Evolutionary conservation across 2,888 invertebrate genomes (phyloP).

Genomic region (Pinctada fucata): DNA sequence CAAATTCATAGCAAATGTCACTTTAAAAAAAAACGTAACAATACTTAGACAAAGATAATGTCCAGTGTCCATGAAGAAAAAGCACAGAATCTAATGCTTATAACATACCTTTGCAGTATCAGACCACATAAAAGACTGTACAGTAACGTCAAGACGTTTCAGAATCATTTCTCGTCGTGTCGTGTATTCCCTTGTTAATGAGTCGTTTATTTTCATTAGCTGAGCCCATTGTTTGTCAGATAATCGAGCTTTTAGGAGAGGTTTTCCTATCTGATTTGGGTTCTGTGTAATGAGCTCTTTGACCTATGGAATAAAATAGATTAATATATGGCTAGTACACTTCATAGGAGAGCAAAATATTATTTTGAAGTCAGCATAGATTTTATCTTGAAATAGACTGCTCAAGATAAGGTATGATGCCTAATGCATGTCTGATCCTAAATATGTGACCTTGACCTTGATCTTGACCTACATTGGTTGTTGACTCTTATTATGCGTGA

Average conservation of each 20-base stretch:
- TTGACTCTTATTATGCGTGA: too few relatives aligned
- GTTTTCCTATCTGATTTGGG: conserved; percentile 84
- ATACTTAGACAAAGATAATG: too few relatives aligned
- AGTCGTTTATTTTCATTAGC: conserved; percentile 84
- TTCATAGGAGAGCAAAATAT: neutral
- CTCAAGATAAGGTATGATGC: too few relatives aligned
- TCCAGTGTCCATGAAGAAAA: too few relatives aligned
- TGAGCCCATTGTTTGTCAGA: conserved; percentile 90
- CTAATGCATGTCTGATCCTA: too few relatives aligned
- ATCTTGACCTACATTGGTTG: too few relatives aligned
- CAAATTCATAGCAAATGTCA: neutral
- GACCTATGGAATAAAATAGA: conserved; percentile 49
- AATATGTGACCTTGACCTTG: too few relatives aligned
- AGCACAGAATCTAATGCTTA: too few relatives aligned
- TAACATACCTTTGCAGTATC: conserved; percentile 80
- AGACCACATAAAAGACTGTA: conserved; percentile 91
- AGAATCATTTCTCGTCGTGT: conserved; percentile 90
- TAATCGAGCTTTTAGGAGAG: conserved; percentile 85
- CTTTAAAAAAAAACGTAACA: neutral
- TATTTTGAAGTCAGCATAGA: too few relatives aligned
- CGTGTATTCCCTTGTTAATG: conserved; percentile 89
- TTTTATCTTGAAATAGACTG: too few relatives aligned
- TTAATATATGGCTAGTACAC: neutral
- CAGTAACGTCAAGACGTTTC: conserved; percentile 94
- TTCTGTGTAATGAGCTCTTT: conserved; percentile 69